A percentile compares a stretch with the other conserved stretches of the same genome.
These are phyloP conservation scores for Trachythela sp. DNA, from an alignment of 64 coral and sea anemone genomes.

Conservation along the genomic window DNA sequence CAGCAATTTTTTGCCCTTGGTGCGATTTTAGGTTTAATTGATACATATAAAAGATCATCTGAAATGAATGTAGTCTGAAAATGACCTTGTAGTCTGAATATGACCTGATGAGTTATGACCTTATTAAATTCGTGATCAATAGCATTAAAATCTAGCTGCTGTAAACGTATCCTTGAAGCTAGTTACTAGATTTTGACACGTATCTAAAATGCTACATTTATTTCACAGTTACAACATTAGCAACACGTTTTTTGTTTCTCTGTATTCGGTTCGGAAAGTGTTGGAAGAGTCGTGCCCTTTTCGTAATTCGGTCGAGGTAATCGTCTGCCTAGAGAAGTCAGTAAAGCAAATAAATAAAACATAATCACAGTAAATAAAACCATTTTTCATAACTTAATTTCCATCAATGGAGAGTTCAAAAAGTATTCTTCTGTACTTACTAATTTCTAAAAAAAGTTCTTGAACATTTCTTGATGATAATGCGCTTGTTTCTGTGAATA, in stretches of 20 bases:
- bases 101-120: too few species aligned
- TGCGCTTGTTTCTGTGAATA: conserved; percentile 97
- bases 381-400: not conserved
- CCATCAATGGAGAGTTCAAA: not conserved
- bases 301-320: conserved; percentile 12
- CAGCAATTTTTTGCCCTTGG: too few species aligned
- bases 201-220: not conserved
- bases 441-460: conserved; percentile 91
- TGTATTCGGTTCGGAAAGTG: not conserved
- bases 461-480: conserved; percentile 87
- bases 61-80: too few species aligned
- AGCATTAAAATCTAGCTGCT: not conserved
- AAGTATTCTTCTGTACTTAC: conserved; percentile 45
- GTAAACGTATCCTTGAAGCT: too few species aligned
- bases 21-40: too few species aligned
- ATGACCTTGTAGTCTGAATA: too few species aligned
- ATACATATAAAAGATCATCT: too few species aligned
- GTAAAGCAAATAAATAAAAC: not conserved
- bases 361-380: not conserved
- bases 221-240: not conserved
- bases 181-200: not conserved
- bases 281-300: not conserved
- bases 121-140: too few species aligned
- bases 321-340: not conserved
- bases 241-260: not conserved